Evolutionary conservation across 2,888 invertebrate genomes (phyloP), one percentile per base, ranked within the genome.

Genomic region (Harpalus rufipes): DNA sequence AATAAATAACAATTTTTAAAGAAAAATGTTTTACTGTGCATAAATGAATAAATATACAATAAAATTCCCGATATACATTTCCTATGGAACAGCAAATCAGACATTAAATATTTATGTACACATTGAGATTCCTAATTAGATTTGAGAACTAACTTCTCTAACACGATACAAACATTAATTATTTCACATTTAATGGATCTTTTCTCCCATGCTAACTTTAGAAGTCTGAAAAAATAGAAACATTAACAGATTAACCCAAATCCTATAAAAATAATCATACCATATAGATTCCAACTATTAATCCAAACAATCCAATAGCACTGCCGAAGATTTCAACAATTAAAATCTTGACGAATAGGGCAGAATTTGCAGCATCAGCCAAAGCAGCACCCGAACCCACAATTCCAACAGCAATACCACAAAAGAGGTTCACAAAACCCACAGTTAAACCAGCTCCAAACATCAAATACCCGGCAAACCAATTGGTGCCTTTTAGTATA

Each of bases 321-420:
- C 98, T 98, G 85, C 98, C 99, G 90, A 99, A 99, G 92, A 99
- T 99, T 92, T 99, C 99, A 68, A 99, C 96, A 91, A 99, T 99
- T 63, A 99, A 94, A 91, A 99, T 98, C 92, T 99, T 99, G 79
- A 99, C 99, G 90, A 99, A 99, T 7, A 99, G 94, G 2, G 96
- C 95, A 16, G 98, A 95, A 90, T 99, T 98, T 59, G 99, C 99
- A 41, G 99, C 99, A 92, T 99, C 99, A 80, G 99, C 96, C 8
- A 99, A 93, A 16, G 99, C 99, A 63, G 99, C 99, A 86, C 99
- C 99, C 3, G 99, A 99, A 16, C 97, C 99, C 44, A 99, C 99
- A 89, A 99, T 96, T n/a, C 99, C 99, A 44, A 99, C 99, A 87
- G 98, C 96, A 87, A 97, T 94, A 86, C 98, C 98, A 91, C 99